Evolutionary conservation across 2,888 invertebrate genomes (phyloP).

Genomic region (Nasonovia ribisnigri): DNA sequence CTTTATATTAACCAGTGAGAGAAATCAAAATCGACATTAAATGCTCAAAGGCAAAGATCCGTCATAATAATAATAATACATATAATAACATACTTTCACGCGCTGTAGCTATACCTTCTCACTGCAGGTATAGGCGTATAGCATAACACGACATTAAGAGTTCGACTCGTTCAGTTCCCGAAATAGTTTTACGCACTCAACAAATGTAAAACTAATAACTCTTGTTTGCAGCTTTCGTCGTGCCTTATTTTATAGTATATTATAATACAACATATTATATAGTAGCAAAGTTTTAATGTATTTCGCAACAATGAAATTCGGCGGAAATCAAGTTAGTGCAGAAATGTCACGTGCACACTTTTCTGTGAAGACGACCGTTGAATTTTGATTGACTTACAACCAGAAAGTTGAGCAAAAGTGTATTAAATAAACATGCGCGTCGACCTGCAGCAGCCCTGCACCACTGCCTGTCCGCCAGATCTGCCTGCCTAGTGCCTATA

Average conservation of each 20-base stretch:
- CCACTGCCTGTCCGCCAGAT: too few species aligned
- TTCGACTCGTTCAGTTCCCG: background rate
- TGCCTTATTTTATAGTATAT: background rate
- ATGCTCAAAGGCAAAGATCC: background rate
- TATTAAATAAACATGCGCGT: too few species aligned
- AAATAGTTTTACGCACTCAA: background rate
- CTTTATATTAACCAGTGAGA: background rate
- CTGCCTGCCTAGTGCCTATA: too few species aligned
- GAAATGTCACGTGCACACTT: conserved; percentile 5
- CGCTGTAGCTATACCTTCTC: too few species aligned
- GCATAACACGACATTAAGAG: background rate
- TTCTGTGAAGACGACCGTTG: background rate
- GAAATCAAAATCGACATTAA: background rate
- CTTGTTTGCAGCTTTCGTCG: background rate
- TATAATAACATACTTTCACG: background rate
- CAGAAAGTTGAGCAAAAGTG: background rate
- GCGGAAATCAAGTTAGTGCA: background rate
- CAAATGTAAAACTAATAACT: background rate
- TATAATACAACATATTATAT: background rate
- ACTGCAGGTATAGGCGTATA: too few species aligned
- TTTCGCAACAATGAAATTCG: background rate
- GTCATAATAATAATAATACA: background rate
- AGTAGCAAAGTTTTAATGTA: background rate
- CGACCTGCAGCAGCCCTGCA: too few species aligned
- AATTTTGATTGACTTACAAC: conserved; percentile 15